These are phyloP conservation scores for Cladorhizidae sp. DNA, from an alignment of 37 sponge, comb jelly and placozoan genomes.

Conservation along the genomic window DNA sequence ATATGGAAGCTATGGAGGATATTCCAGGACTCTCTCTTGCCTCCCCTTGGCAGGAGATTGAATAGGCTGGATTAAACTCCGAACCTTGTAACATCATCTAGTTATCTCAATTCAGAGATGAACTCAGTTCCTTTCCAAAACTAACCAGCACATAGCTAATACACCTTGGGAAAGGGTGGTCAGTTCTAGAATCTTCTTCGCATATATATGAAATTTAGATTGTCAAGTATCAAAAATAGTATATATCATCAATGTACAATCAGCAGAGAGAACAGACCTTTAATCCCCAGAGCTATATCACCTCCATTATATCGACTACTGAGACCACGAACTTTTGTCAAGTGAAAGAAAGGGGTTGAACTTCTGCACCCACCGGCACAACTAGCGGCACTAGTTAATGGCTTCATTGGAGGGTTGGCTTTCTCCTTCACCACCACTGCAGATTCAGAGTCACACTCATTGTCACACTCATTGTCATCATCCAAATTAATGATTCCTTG, in stretches of 20 bases:
- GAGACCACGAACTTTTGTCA: constrained; percentile 67
- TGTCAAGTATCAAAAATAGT: background rate
- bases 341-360: constrained; percentile 38
- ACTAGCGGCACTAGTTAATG: no score
- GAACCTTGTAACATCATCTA: no score
- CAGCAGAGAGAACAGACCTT: constrained; percentile 15
- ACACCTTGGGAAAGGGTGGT: no score
- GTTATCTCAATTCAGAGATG: no score
- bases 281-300: constrained; percentile 53
- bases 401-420: no score
- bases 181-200: no score
- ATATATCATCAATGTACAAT: background rate
- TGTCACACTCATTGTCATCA: background rate
- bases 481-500: background rate
- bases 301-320: constrained; percentile 30
- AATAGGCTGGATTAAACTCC: no score
- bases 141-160: no score
- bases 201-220: background rate
- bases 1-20: no score
- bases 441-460: background rate
- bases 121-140: no score
- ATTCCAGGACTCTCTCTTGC: no score
- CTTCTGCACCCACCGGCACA: background rate
- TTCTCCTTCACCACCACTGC: background rate
- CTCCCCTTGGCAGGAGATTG: no score